phyloP scores from a whole-genome alignment of 2,888 invertebrate species.

The Callinectes sapidus region DNA sequence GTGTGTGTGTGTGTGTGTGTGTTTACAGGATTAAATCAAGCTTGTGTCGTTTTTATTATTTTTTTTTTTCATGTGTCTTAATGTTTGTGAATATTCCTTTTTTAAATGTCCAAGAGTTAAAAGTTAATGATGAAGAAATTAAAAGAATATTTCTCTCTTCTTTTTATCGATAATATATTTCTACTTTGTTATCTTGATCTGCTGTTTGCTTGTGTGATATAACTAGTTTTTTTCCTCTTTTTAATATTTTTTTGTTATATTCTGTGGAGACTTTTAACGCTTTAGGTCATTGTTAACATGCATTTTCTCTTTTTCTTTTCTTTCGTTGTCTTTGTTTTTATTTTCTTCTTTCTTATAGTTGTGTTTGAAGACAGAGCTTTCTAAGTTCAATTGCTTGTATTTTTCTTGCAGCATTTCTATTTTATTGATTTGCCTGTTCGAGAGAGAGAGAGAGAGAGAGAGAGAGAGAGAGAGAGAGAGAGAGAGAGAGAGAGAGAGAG shows the following conservation, averaged over 20 bases:
- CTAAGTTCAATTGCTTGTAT: not conserved
- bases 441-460: too few relatives aligned
- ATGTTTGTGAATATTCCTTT: too few relatives aligned
- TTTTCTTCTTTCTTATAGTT: too few relatives aligned
- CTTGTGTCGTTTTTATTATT: too few relatives aligned
- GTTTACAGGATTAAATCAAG: not conserved
- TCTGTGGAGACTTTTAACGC: too few relatives aligned
- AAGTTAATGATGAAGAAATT: not conserved
- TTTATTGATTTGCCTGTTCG: not conserved
- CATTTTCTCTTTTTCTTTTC: not conserved
- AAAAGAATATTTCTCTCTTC: not conserved
- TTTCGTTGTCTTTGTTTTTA: not conserved
- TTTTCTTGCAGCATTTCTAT: not conserved
- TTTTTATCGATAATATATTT: not conserved
- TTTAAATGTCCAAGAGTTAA: too few relatives aligned
- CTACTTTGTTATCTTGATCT: not conserved
- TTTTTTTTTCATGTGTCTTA: too few relatives aligned
- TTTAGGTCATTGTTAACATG: not conserved
- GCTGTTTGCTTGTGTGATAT: not conserved
- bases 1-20: slow-evolving; percentile 1
- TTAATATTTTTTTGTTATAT: not conserved
- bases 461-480: too few relatives aligned
- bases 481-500: too few relatives aligned
- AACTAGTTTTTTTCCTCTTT: not conserved
- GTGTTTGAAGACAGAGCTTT: not conserved